Evolutionary conservation across 2,888 invertebrate genomes (phyloP).

Genomic region (Schrankia costaestrigalis): DNA sequence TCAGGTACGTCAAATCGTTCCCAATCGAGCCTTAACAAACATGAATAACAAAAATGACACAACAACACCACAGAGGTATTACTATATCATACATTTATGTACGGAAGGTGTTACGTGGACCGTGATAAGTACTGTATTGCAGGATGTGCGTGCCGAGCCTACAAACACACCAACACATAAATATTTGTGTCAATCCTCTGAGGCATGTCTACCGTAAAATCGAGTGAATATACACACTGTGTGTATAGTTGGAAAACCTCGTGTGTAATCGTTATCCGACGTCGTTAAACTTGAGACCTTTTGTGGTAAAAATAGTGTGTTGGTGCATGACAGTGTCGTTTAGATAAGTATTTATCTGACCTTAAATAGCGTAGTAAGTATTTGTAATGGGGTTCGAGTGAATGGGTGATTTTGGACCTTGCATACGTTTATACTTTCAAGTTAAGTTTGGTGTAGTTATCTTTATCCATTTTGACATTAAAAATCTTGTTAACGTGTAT

Average conservation of each 20-base stretch:
- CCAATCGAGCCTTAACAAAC: too few species aligned
- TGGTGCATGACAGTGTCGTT: conserved; percentile 23
- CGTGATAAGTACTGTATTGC: conserved; percentile 10
- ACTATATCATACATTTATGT: not conserved
- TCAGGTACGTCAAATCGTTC: too few species aligned
- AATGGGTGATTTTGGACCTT: too few species aligned
- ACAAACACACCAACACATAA: conserved; percentile 2
- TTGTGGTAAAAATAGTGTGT: conserved; percentile 27
- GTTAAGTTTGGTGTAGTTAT: too few species aligned
- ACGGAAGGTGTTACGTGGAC: conserved; percentile 5
- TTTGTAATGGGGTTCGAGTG: too few species aligned
- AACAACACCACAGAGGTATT: not conserved
- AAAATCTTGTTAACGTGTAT: too few species aligned
- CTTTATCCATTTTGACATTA: too few species aligned
- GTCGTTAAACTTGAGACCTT: conserved; percentile 29
- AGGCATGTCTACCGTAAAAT: not conserved
- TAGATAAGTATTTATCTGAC: conserved; percentile 27
- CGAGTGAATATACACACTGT: conserved; percentile 1
- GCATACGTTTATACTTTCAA: too few species aligned
- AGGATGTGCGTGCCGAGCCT: conserved; percentile 8
- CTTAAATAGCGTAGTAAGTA: conserved; percentile 4
- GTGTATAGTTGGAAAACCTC: conserved; percentile 13
- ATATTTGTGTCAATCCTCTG: conserved; percentile 2
- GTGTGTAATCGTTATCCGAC: conserved; percentile 25
- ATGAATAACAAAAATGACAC: not conserved